phyloP scores from a whole-genome alignment of 2,888 invertebrate genomes.

The Uropetala carovei region DNA sequence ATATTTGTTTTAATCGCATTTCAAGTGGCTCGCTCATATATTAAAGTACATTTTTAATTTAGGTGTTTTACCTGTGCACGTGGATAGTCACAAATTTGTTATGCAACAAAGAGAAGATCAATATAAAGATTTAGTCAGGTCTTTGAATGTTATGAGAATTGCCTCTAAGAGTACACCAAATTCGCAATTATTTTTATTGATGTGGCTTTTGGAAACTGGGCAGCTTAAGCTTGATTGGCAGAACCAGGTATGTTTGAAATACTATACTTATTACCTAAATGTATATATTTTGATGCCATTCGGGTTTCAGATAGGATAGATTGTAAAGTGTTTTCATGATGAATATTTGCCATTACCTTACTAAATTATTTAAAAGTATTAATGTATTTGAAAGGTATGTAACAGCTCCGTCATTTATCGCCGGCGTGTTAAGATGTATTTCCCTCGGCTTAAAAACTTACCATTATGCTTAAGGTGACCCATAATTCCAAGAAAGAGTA shows the following conservation, averaged over 20 bases:
- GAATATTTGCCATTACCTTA: neutral
- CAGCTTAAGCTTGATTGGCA: constrained; percentile 78
- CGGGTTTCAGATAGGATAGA: too few species aligned
- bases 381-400: neutral
- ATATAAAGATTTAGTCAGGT: constrained; percentile 85
- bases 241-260: constrained; percentile 73
- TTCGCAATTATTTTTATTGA: constrained; percentile 83
- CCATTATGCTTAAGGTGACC: neutral
- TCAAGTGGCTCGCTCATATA: neutral
- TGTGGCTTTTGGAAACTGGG: constrained; percentile 89
- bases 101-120: constrained; percentile 83
- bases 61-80: constrained; percentile 88
- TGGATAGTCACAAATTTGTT: constrained; percentile 86
- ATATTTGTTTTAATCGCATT: too few species aligned
- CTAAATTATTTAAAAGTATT: neutral
- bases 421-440: neutral
- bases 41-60: constrained; percentile 69
- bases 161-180: constrained; percentile 80
- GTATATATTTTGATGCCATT: neutral
- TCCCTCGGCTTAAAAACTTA: too few species aligned
- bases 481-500: neutral
- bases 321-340: neutral
- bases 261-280: neutral
- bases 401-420: neutral
- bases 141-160: constrained; percentile 82